phyloP scores from a whole-genome alignment of 1,140 invertebrate species.

The Muscidifurax raptorellus region DNA sequence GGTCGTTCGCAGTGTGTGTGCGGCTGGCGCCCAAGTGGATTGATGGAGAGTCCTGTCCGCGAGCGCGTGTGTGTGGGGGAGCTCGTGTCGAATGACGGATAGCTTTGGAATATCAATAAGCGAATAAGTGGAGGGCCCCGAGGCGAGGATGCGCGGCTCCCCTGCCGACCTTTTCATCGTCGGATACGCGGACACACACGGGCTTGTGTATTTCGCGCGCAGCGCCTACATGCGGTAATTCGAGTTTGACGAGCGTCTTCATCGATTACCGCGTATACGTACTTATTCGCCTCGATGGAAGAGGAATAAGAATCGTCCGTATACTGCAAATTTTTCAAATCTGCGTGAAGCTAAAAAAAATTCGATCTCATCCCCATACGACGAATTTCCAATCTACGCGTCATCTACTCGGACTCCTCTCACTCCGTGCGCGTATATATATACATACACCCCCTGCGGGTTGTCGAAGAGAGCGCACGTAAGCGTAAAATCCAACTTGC shows the following conservation, averaged over 20 bases:
- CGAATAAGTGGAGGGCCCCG: conserved; percentile 42
- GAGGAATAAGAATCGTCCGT: too few relatives aligned
- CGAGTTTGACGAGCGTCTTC: conserved; percentile 2
- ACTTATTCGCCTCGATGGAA: too few relatives aligned
- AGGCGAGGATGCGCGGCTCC: background rate
- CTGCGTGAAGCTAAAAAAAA: too few relatives aligned
- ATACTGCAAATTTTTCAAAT: too few relatives aligned
- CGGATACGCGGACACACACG: background rate
- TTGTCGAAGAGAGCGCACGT: background rate
- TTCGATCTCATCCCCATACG: too few relatives aligned
- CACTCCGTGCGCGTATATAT: background rate
- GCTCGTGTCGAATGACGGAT: conserved; percentile 53
- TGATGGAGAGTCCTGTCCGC: conserved; percentile 63
- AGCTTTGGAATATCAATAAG: conserved; percentile 53
- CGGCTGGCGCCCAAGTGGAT: conserved; percentile 56
- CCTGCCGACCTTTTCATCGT: conserved; percentile 14
- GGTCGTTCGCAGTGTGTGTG: conserved; percentile 45
- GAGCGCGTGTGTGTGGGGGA: conserved; percentile 46
- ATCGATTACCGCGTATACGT: background rate
- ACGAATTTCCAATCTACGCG: conserved; percentile 16
- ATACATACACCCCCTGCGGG: background rate
- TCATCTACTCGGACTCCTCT: background rate
- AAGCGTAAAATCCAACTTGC: background rate
- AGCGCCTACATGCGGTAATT: background rate
- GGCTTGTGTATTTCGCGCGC: background rate